Percentiles rank a stretch among this genome's conserved stretches.
Evolutionary conservation across 1,140 invertebrate species (phyloP).

Genomic region (Brachionus calyciflorus): DNA sequence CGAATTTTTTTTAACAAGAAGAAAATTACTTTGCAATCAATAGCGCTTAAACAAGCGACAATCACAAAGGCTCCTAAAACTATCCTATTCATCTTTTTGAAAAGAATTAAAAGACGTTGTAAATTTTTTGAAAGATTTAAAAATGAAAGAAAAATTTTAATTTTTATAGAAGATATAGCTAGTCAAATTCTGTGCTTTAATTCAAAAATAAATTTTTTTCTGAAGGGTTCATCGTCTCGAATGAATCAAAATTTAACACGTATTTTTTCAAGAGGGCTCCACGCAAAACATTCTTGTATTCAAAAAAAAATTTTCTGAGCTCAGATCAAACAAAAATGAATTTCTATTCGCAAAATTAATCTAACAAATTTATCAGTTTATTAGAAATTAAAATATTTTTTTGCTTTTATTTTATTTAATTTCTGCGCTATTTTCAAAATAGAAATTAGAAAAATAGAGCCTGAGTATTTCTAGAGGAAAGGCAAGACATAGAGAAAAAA

Average conservation of each 20-base stretch:
- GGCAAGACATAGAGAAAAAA: no score
- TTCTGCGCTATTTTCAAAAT: no score
- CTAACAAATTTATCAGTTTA: no score
- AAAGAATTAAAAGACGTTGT: not conserved
- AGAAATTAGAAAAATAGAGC: no score
- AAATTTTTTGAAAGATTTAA: not conserved
- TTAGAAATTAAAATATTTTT: no score
- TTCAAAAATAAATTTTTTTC: not conserved
- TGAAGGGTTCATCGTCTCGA: no score
- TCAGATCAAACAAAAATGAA: not conserved
- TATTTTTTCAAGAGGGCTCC: not conserved
- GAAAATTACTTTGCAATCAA: conserved; percentile 5
- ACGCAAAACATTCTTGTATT: not conserved
- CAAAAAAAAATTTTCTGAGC: no score
- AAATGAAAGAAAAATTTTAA: not conserved
- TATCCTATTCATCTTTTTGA: not conserved
- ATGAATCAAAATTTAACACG: conserved; percentile 39
- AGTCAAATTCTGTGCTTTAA: not conserved
- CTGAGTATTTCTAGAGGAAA: no score
- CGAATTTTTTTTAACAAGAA: not conserved
- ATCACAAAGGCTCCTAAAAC: not conserved
- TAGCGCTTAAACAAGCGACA: not conserved
- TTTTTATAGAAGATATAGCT: not conserved
- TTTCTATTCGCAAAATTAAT: no score
- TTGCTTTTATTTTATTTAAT: no score